A percentile compares a stretch with the other conserved stretches of the same genome.
These are phyloP conservation scores for Sebastes ruberrimus DNA, from an alignment of 2,797 vertebrate genomes.

Conservation along the genomic window DNA sequence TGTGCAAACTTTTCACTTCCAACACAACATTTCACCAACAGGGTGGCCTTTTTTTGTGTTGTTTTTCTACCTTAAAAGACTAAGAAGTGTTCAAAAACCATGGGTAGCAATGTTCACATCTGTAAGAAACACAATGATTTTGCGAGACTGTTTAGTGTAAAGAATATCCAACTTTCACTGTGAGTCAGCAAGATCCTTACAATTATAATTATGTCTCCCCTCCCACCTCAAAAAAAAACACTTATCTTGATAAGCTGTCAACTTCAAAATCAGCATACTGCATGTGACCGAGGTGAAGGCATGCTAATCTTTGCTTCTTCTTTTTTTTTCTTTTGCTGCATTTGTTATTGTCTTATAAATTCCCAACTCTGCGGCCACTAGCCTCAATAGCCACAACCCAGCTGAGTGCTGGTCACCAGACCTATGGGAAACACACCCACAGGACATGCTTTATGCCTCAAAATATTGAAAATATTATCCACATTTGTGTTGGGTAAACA, in stretches of 20 bases:
- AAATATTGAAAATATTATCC: constrained; percentile 58
- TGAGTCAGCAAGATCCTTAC: constrained; percentile 31
- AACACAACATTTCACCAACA: not conserved
- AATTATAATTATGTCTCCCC: not conserved
- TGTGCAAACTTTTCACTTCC: not conserved
- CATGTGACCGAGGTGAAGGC: constrained; percentile 8
- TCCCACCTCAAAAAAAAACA: not conserved
- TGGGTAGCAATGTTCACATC: not conserved
- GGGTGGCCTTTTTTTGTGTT: not conserved
- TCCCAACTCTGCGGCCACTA: constrained; percentile 30
- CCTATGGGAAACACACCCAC: constrained; percentile 61
- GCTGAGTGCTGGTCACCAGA: constrained; percentile 58
- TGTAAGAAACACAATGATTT: not conserved
- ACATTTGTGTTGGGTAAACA: constrained; percentile 58
- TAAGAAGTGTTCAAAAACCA: not conserved
- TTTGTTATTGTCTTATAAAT: constrained; percentile 27
- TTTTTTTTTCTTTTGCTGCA: constrained; percentile 5
- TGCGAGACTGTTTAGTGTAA: not conserved
- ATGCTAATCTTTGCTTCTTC: not conserved
- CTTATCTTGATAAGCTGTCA: constrained; percentile 43
- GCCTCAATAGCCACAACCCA: constrained; percentile 56
- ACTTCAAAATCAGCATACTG: constrained; percentile 22
- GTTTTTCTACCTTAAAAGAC: not conserved
- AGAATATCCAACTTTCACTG: not conserved
- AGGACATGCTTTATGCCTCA: constrained; percentile 62